Percentiles rank a stretch among this genome's conserved stretches.
phyloP scores from a whole-genome alignment of 2,797 vertebrate species.

The Aeoliscus strigatus region DNA sequence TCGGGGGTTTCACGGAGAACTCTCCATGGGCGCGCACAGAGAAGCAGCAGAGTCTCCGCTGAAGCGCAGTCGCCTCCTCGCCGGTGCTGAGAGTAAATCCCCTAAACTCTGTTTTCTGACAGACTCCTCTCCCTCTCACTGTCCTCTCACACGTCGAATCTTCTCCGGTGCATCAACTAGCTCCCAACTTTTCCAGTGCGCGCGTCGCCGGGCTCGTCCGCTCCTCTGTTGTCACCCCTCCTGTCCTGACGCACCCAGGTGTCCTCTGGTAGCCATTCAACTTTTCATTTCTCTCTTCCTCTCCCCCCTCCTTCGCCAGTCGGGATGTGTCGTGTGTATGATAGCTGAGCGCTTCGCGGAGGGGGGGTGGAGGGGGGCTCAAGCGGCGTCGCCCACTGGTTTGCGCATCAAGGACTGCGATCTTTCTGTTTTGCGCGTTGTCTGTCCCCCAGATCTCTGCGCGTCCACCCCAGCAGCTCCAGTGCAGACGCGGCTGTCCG shows the following conservation, averaged over 20 bases:
- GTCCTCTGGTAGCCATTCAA: constrained; percentile 63
- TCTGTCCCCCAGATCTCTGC: constrained; percentile 68
- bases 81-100: constrained; percentile 39
- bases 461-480: no score
- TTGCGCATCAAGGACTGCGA: constrained; percentile 33
- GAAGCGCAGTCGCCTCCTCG: no score
- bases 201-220: constrained; percentile 52
- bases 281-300: constrained; percentile 51
- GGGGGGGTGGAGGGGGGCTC: constrained; percentile 11
- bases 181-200: constrained; percentile 60
- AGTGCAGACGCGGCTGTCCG: no score
- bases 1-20: no score
- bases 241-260: constrained; percentile 71
- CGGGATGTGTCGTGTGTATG: constrained; percentile 57
- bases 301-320: constrained; percentile 37
- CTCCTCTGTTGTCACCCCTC: constrained; percentile 68
- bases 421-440: constrained; percentile 63
- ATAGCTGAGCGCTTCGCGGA: constrained; percentile 44
- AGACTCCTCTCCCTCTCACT: constrained; percentile 12
- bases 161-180: constrained; percentile 59
- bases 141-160: constrained; percentile 32
- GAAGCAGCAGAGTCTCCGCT: no score
- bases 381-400: constrained; percentile 42
- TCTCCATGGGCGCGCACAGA: no score
- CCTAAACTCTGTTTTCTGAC: constrained; percentile 14